A percentile compares a stretch with the other conserved stretches of the same genome.
phyloP scores from a whole-genome alignment of 2,797 vertebrate genomes.

The Acropternis orthonyx region DNA sequence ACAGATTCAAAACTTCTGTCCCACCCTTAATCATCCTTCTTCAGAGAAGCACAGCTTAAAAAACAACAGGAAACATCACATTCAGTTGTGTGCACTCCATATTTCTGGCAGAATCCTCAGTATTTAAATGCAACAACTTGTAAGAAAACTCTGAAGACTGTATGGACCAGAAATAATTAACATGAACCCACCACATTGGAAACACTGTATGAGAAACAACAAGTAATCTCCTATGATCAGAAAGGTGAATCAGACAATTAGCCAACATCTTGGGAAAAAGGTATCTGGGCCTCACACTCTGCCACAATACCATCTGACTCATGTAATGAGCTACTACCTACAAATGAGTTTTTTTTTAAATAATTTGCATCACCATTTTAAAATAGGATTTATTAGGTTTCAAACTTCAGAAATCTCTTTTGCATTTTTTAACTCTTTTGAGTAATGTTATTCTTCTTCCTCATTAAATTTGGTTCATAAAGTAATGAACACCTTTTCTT shows the following conservation, averaged over 20 bases:
- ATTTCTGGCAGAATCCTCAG: neutral
- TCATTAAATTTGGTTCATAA: neutral
- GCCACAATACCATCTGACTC: neutral
- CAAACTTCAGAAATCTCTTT: neutral
- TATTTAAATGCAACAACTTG: neutral
- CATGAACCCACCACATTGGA: neutral
- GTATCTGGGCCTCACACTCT: neutral
- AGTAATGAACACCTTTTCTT: neutral
- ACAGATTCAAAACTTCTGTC: neutral
- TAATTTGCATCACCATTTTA: neutral
- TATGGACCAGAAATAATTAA: neutral
- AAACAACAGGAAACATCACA: neutral
- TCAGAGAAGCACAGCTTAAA: neutral
- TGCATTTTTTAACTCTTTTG: neutral
- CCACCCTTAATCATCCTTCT: neutral
- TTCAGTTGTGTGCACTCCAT: fast-evolving
- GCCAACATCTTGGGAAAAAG: neutral
- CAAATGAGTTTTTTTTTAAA: neutral
- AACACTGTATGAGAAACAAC: neutral
- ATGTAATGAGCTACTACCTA: neutral
- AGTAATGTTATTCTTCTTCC: neutral
- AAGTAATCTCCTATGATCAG: neutral
- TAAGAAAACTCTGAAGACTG: neutral
- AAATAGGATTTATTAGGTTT: neutral
- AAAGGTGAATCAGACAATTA: neutral